A percentile compares a stretch with the other conserved stretches of the same genome.
phyloP scores from a whole-genome alignment of 2,888 invertebrate species.

The Gastracanthus pulcherrimus region DNA sequence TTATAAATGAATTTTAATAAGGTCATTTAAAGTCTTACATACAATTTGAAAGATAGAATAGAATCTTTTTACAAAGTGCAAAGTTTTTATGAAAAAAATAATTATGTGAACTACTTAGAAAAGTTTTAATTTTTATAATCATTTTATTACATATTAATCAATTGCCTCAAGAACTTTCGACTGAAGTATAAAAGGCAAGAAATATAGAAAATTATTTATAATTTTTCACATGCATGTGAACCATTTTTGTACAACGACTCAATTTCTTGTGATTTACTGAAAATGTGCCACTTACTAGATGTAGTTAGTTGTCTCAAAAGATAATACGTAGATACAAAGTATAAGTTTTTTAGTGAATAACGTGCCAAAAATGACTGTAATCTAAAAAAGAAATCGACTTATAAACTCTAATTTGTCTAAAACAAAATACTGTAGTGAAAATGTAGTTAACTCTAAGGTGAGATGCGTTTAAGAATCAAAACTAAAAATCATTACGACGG shows the following conservation, averaged over 20 bases:
- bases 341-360: slow-evolving; percentile 23
- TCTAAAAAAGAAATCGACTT: slow-evolving; percentile 5
- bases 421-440: slow-evolving; percentile 15
- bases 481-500: too few relatives aligned
- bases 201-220: neutral
- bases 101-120: too few relatives aligned
- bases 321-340: slow-evolving; percentile 5
- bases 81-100: too few relatives aligned
- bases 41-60: too few relatives aligned
- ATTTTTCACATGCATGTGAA: slow-evolving; percentile 14
- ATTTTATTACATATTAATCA: neutral
- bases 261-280: slow-evolving; percentile 50
- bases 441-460: neutral
- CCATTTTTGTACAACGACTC: slow-evolving; percentile 49
- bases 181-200: neutral
- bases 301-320: neutral
- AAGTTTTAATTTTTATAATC: too few relatives aligned
- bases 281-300: slow-evolving; percentile 42
- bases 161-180: neutral
- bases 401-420: slow-evolving; percentile 30
- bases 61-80: too few relatives aligned
- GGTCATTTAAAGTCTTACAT: too few relatives aligned
- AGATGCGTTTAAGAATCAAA: slow-evolving; percentile 7
- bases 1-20: too few relatives aligned
- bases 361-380: slow-evolving; percentile 33